A percentile compares a stretch with the other conserved stretches of the same genome.
phyloP scores from a whole-genome alignment of 2,113 vertebrate genomes.

The Scatophagus argus region DNA sequence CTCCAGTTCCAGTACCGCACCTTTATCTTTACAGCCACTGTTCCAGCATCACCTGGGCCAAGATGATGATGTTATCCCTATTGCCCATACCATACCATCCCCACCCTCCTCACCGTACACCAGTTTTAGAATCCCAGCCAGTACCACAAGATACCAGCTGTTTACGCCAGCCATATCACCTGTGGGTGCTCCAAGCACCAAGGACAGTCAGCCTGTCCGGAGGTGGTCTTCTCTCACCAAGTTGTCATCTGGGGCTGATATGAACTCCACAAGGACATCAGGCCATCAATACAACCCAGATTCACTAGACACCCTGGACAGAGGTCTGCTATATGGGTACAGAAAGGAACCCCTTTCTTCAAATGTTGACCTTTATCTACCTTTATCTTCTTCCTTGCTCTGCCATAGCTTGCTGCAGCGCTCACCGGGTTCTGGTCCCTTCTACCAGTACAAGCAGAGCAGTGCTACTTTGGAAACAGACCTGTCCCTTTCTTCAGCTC shows the following conservation, averaged over 20 bases:
- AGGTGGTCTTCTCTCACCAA: conserved; percentile 90
- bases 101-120: conserved; percentile 75
- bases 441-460: conserved; percentile 86
- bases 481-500: conserved; percentile 74
- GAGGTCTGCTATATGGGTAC: conserved; percentile 77
- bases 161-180: conserved; percentile 43
- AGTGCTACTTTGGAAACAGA: conserved; percentile 69
- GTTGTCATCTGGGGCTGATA: conserved; percentile 74
- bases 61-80: conserved; percentile 76
- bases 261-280: conserved; percentile 53
- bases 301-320: conserved; percentile 81
- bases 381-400: conserved; percentile 72
- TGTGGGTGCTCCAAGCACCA: conserved; percentile 82
- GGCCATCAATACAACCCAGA: conserved; percentile 61
- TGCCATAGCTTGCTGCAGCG: conserved; percentile 80
- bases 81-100: conserved; percentile 89
- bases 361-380: conserved; percentile 81
- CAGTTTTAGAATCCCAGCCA: conserved; percentile 71
- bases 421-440: conserved; percentile 83
- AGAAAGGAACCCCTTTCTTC: conserved; percentile 82
- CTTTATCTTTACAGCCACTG: conserved; percentile 72
- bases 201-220: conserved; percentile 88
- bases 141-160: conserved; percentile 72
- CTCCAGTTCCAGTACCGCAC: conserved; percentile 90
- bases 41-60: conserved; percentile 74